Evolutionary conservation across 1,140 invertebrate genomes (phyloP), one percentile per base, ranked within the genome.

Genomic region (Pogonognathellus flavescens): DNA sequence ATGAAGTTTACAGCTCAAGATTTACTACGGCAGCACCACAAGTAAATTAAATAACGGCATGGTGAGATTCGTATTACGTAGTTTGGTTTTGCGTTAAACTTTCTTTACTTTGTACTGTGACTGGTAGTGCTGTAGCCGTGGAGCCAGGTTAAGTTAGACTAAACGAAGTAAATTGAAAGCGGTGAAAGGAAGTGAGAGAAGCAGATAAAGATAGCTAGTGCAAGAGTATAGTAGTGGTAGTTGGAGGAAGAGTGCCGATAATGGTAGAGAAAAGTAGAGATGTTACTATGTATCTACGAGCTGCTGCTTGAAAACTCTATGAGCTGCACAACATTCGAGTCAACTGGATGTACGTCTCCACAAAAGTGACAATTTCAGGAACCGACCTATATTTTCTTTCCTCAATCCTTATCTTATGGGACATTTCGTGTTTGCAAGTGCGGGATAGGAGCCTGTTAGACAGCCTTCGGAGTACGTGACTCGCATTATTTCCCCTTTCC

Each of bases 321-420:
- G 11, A 41, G 16, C 8, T 49, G 14, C 41, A 57, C 53, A 50
- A 41, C 70, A 76, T 31, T 76, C 2, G 49, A 76, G 70, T 76
- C 70, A 76, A 76, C 70, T 41, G 8, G 31, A 16, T 16, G 31
- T 41, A 3, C 13, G 70, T 76, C 70, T 50, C 70, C 70, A 76
- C 70, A 76, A 76, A 72, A 49, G 70, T 76, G 70, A 76, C 70
- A 76, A 76, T 76, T 76, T 31, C 70, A 76, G 70, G 70, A 76
- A 49, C 41, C 70, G 70, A 76, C 70, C 70, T 76, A 76, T 76
- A 76, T 76, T 76, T 49, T 50, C 70, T 14, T 76, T 76, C 66
- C 66, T 70, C 22, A 25, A 25, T 41, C 25, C 66, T 41, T 70
- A 70, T 70, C 66, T 70, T 70, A 31, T 31, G 31, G 70, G 70